Conservation (phyloP, 2,888 invertebrate species). For the Hybos culiciformis region DNA sequence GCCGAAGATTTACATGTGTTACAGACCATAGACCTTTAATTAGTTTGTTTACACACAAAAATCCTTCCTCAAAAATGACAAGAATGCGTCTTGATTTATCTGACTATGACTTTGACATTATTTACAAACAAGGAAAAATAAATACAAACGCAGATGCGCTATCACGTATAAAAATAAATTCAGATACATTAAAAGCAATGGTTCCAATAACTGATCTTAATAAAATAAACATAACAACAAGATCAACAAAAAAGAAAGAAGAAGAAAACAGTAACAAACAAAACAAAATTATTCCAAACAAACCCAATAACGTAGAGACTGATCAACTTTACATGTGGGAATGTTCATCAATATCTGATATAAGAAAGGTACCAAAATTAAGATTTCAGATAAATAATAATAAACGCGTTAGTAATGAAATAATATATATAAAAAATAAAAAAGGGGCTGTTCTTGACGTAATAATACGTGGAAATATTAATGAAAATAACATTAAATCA, state of each 20-base stretch:
- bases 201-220: too few relatives aligned
- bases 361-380: not conserved
- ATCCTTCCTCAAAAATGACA: conserved; percentile 1
- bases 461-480: too few relatives aligned
- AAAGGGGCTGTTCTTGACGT: too few relatives aligned
- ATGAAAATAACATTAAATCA: too few relatives aligned
- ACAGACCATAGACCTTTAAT: too few relatives aligned
- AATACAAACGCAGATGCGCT: conserved; percentile 3
- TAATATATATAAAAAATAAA: too few relatives aligned
- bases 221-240: too few relatives aligned
- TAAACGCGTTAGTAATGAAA: too few relatives aligned
- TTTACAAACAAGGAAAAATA: not conserved
- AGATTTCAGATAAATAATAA: too few relatives aligned
- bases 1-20: not conserved
- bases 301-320: not conserved
- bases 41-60: too few relatives aligned
- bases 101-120: not conserved
- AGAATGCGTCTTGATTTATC: not conserved
- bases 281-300: not conserved
- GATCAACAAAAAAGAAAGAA: too few relatives aligned
- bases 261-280: too few relatives aligned
- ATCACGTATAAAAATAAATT: conserved; percentile 2
- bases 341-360: not conserved
- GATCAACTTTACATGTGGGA: not conserved
- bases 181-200: not conserved